Base-by-base conservation (phyloP, 2,113 vertebrate species). In the Dipodomys spectabilis region DNA sequence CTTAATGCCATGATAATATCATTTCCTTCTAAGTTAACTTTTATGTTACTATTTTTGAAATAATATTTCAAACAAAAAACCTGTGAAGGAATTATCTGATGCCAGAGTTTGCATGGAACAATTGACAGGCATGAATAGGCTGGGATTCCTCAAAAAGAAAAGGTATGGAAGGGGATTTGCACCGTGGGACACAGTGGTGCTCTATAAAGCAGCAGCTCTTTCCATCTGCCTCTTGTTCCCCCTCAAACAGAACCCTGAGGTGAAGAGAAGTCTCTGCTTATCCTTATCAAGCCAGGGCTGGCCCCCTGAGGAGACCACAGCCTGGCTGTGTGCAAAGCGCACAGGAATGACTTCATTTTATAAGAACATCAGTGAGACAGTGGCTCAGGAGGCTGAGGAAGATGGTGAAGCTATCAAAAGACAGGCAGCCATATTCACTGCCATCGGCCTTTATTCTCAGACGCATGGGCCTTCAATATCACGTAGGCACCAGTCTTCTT, bases 71-170 rank as follows among this genome's bases (percentile, higher is more conserved):
- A 65, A 12, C 32, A 82, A 68, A 88, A 64, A 88, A 53, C 44
- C 20, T n/a, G 8, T 65, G 60, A 86, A 94, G 62, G 23, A 7
- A 75, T 72, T 94, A 74, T 8, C 32, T 45, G 35, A 85, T 74
- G 30, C 71, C 74, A 74, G 82, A 60, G 18, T 86, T 90, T 94
- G 16, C 75, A 65, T 82, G 65, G 60, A 77, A 78, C 85, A 71
- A 39, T 8, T 45, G 64, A 64, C 13, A 44, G 82, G 57, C 53
- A 15, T 18, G 18, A 87, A 72, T 16, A 83, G 68, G 35, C 53
- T 32, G 32, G n/a, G 73, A 71, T 71, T 94, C 62, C 82, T 81
- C 45, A 65, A 65, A 86, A 82, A 68, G 16, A 74, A 44, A 81
- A 23, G n/a, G 16, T 16, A 23, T 30, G 3, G 6, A 39, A 25